Evolutionary conservation across 2,797 vertebrate species (phyloP), one percentile per base, ranked within the genome.

Genomic region (Semotilus atromaculatus): DNA sequence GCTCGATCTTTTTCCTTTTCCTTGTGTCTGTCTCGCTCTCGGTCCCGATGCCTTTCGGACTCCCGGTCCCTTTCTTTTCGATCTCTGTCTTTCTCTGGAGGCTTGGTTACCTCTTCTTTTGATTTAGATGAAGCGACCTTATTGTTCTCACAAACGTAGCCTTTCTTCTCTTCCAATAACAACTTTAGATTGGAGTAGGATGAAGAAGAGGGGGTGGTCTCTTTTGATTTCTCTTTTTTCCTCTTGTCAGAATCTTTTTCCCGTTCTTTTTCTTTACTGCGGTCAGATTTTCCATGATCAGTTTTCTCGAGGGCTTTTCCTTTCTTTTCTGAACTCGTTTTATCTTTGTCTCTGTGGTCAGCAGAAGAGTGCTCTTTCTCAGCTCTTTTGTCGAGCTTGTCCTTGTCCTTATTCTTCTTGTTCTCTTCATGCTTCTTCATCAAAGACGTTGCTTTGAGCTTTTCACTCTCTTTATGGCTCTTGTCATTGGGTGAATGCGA

Each of bases 371-470:
- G 96, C 21, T 99, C 98, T 91, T 94, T 96, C 21, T 99, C 98
- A 48, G 95, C 92, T 80, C 96, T 97, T 88, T 96, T 98, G 71
- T 99, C 98, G 7, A 90, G 34, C 92, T 96, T 98, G 66, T 99
- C 98, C 92, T 96, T 98, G 64, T 99, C 98, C 93, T 96, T 98
- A 89, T 83, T 96, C 92, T 96, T 98, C 89, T 97, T 97, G 93
- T 94, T 93, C 40, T 99, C 98, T 45, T 99, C 98, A 7, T 93
- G 85, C 92, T 97, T 99, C 92, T 96, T 99, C 82, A 95, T 74
- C 67, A 91, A 21, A 68, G 93, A 88, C 40, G 90, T 85, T 72
- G 87, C 95, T 93, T 97, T 98, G 43, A 95, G 89, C 91, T 97
- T 99, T 74, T 99, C 98, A 4, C 92, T 94, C 87, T 99, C 98